Conservation (phyloP, 2,113 vertebrate species). For the Sakesphorus luctuosus region DNA sequence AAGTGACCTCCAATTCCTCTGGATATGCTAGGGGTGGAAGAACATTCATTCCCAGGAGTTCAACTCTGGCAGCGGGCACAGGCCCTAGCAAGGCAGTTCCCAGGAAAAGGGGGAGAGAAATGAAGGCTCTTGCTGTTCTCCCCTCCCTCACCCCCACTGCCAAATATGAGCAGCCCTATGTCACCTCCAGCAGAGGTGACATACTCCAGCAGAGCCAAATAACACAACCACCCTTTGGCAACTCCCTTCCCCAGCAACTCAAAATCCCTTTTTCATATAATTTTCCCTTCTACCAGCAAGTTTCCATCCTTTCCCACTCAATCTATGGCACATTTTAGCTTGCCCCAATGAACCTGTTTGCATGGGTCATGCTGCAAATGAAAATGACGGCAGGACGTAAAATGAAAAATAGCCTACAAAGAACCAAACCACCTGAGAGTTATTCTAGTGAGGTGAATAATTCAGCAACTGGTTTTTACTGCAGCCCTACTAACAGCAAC, state of each 20-base stretch:
- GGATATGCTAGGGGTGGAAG: background rate
- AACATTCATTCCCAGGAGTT: background rate
- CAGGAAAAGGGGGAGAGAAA: background rate
- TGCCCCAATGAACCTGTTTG: background rate
- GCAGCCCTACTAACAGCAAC: background rate
- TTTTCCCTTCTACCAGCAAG: background rate
- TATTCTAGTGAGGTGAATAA: background rate
- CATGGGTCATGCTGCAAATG: background rate
- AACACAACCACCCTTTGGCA: background rate
- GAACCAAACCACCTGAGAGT: background rate
- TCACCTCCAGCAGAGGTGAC: background rate
- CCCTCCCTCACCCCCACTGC: background rate
- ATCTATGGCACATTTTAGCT: background rate
- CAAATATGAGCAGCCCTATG: background rate
- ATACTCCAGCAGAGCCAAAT: background rate
- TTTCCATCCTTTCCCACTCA: background rate
- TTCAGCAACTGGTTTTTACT: background rate
- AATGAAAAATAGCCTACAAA: background rate
- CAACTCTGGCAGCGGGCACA: background rate
- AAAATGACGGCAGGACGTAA: background rate
- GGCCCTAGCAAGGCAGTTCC: background rate
- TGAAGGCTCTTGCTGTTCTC: background rate
- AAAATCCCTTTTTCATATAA: background rate
- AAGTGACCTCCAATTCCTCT: conserved; percentile 8
- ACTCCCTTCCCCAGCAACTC: background rate